Base-by-base conservation (phyloP, 1,140 invertebrate genomes). In the Neodiprion pinetum region DNA sequence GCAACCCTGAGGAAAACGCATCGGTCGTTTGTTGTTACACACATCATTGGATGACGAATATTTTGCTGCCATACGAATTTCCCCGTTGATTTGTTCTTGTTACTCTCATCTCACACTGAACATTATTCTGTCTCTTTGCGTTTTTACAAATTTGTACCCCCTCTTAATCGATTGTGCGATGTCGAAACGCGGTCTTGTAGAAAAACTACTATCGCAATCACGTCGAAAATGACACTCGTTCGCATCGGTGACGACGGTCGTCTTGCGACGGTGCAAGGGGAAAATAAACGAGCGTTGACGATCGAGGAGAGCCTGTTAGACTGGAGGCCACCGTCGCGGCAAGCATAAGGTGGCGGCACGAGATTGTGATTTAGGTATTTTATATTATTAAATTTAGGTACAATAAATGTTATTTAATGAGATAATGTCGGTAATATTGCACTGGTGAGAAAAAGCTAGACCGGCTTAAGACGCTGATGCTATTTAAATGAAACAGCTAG, bases 341-440 rank as follows among this genome's bases (percentile, higher is more conserved):
- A 72, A 74, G 76, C n/a, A 61, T 82, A 53, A 67, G 40, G 49
- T 65, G 74, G 82, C 71, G 72, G 76, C 72, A 74, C 78, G 76
- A 86, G 77, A 84, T 84, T 84, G 84, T 85, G 81, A 86, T 86
- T 86, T 85, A 84, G 79, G 73, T 84, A 85, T 83, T 85, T 86
- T 61, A 40, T 85, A 81, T 83, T 83, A 81, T 82, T 82, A 83
- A 81, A 86, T 84, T 82, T 86, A 84, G 79, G 78, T 83, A 82
- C 78, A 79, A 77, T 83, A 80, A 84, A 82, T 84, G 82, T 86
- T 86, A 86, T 86, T 84, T 85, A 84, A 85, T 82, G 28, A 40
- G 69, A 74, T 82, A 80, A 83, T 84, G 67, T 53, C 65, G 14
- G 47, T 66, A 28, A 71, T 66, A n/a, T 71, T 74, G 49, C 67